These are phyloP conservation scores for Bombus haemorrhoidalis DNA, from an alignment of 1,140 invertebrate species.

Conservation along the genomic window DNA sequence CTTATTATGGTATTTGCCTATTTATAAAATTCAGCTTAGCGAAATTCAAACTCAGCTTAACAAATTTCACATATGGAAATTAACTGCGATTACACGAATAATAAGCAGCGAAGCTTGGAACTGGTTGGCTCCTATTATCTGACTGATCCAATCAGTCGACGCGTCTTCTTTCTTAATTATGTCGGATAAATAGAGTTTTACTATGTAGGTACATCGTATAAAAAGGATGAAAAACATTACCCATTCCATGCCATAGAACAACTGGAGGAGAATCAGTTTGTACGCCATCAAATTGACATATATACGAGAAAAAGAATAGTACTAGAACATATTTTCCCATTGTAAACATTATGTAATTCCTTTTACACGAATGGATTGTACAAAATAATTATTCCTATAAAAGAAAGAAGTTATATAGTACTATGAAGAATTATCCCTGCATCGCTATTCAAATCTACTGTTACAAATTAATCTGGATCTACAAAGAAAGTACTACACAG, in stretches of 20 bases:
- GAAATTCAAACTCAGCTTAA: no score
- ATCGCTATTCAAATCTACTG: neutral
- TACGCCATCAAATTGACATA: neutral
- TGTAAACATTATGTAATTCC: neutral
- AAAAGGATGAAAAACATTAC: conserved; percentile 80
- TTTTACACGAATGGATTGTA: neutral
- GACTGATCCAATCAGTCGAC: no score
- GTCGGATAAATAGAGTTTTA: no score
- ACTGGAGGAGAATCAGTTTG: conserved; percentile 80
- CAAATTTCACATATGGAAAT: no score
- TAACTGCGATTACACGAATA: no score
- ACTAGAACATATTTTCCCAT: neutral
- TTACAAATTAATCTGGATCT: neutral
- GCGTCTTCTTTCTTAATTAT: no score
- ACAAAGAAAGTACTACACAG: neutral
- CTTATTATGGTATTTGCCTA: no score
- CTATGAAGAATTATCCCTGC: neutral
- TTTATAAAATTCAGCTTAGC: no score
- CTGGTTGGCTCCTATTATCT: no score
- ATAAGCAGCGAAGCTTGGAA: no score
- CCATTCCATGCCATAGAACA: conserved; percentile 93
- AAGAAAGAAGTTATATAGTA: neutral
- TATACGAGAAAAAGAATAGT: neutral
- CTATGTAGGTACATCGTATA: neutral
- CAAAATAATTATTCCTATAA: conserved; percentile 1